Base-by-base conservation (phyloP, 2,113 vertebrate genomes). In the Talpa occidentalis region DNA sequence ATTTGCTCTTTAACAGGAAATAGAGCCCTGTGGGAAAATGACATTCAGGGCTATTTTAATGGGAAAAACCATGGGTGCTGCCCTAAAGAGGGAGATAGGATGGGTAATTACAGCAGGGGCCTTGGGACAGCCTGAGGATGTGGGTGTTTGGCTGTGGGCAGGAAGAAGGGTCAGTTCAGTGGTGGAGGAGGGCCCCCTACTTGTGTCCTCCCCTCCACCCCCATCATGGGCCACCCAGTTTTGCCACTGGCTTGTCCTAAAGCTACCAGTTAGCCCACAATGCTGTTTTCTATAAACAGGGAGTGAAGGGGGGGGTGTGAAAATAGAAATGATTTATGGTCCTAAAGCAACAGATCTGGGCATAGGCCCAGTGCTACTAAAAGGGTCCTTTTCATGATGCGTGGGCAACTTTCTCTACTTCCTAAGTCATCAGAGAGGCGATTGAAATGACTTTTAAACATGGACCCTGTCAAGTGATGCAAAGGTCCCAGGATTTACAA, bases 401-500 rank as follows among this genome's bases (percentile, higher is more conserved):
- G 80, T 96, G 80, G 88, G 92, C 62, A 85, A 88, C 62, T 97
- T 92, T 92, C 81, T 95, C 90, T 44, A 93, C 97, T 97, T 96
- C 96, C 96, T 97, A 97, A 98, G 97, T 97, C 98, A 98, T 98
- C 97, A 95, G 98, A 97, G 97, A 97, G 95, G 97, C 82, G 91
- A 97, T 94, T 98, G 97, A 96, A 97, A 98, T 98, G 98, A 96
- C 97, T 98, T 98, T 98, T 98, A 98, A 98, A 98, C 98, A 97
- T 97, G 98, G 97, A 98, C 97, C 95, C 97, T 99, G 98, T 99
- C 98, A 98, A 98, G 98, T 97, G 98, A 98, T 98, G 92, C 97
- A 98, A 98, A 98, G 99, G 98, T 98, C 98, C 97, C 98, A 86
- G 99, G 99, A 99, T 99, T 97, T 99, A 99, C 98, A 98, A 98